A percentile compares a stretch with the other conserved stretches of the same genome.
phyloP scores from a whole-genome alignment of 2,888 invertebrate genomes.

The Acleris laterana region DNA sequence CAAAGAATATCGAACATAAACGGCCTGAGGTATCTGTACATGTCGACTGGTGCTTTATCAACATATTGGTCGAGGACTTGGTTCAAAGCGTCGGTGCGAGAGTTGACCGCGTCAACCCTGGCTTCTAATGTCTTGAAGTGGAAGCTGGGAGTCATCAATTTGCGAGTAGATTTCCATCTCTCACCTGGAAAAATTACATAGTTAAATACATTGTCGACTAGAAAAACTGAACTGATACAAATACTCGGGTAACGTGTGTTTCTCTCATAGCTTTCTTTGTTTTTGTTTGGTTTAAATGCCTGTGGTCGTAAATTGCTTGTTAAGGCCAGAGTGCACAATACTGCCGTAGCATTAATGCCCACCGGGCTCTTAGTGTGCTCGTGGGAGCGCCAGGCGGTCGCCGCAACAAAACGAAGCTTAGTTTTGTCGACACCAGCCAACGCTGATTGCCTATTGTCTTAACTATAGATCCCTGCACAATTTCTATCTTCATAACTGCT shows the following conservation, averaged over 20 bases:
- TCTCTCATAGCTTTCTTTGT: not conserved
- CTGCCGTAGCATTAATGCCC: slow-evolving; percentile 8
- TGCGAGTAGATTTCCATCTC: slow-evolving; percentile 50
- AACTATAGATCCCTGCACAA: slow-evolving; percentile 1
- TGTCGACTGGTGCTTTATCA: slow-evolving; percentile 42
- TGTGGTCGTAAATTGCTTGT: slow-evolving; percentile 8
- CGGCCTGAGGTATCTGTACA: slow-evolving; percentile 50
- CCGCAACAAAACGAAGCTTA: slow-evolving; percentile 39
- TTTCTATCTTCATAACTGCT: too few relatives aligned
- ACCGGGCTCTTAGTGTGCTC: slow-evolving; percentile 18
- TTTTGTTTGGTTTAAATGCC: slow-evolving; percentile 1
- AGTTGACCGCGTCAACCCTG: slow-evolving; percentile 45
- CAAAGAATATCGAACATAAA: slow-evolving; percentile 53
- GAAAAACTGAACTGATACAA: not conserved
- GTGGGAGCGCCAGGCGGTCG: slow-evolving; percentile 17
- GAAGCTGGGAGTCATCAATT: slow-evolving; percentile 51
- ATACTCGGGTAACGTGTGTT: not conserved
- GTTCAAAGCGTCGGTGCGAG: slow-evolving; percentile 45
- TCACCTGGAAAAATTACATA: slow-evolving; percentile 42
- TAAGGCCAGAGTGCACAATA: slow-evolving; percentile 6
- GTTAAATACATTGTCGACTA: not conserved
- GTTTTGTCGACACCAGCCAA: slow-evolving; percentile 37
- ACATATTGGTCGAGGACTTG: slow-evolving; percentile 43
- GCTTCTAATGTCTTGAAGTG: slow-evolving; percentile 49
- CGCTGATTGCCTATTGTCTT: slow-evolving; percentile 36